Conservation (phyloP, 1,140 invertebrate genomes). For the Aphelenchoides besseyi region DNA sequence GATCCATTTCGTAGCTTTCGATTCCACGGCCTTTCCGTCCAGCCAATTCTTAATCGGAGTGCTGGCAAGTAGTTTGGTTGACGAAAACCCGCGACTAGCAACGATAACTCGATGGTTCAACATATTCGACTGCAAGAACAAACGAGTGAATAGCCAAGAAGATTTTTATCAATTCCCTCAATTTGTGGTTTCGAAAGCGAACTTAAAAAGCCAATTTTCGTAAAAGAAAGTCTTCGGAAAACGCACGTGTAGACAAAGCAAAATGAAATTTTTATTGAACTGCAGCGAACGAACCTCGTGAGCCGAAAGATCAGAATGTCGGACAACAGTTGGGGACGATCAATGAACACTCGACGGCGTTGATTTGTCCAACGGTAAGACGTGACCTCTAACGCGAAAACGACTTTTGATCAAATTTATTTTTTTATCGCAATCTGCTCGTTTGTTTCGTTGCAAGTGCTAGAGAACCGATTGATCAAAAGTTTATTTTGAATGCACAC, state of each 20-base stretch:
- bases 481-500: background rate
- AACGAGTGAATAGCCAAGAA: no score
- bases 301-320: background rate
- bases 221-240: no score
- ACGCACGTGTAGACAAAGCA: no score
- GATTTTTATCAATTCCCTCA: no score
- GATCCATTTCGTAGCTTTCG: slow-evolving; percentile 59
- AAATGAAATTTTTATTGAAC: no score
- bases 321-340: background rate
- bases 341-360: background rate
- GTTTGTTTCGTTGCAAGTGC: background rate
- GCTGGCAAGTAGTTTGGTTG: background rate
- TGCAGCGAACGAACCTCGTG: no score
- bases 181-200: no score
- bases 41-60: slow-evolving; percentile 61
- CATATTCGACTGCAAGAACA: slow-evolving; percentile 21
- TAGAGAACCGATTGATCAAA: background rate
- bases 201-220: no score
- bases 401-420: slow-evolving; percentile 3
- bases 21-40: slow-evolving; percentile 59
- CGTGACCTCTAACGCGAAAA: no score
- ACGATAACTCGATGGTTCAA: slow-evolving; percentile 12
- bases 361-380: no score
- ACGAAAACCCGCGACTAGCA: slow-evolving; percentile 10
- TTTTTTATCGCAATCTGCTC: background rate